These are phyloP conservation scores for Limnephilus marmoratus DNA, from an alignment of 2,888 invertebrate species.

Conservation along the genomic window DNA sequence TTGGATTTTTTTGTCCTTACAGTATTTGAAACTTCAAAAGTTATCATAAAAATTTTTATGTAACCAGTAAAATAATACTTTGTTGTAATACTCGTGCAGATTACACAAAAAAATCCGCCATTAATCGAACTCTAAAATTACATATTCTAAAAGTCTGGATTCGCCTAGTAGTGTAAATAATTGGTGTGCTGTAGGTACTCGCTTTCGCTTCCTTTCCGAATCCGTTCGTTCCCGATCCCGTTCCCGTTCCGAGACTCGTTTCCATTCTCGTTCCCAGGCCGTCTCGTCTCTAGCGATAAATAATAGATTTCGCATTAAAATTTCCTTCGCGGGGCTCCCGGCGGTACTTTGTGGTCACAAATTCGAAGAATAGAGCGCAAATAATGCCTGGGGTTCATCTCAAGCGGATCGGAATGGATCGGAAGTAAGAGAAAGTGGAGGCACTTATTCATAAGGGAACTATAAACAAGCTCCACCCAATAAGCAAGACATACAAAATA, in stretches of 20 bases:
- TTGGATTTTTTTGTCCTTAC: no score
- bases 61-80: background rate
- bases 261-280: background rate
- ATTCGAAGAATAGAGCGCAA: conserved; percentile 63
- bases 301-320: conserved; percentile 66
- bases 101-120: conserved; percentile 14
- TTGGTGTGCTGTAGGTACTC: conserved; percentile 20
- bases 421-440: conserved; percentile 4
- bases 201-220: background rate
- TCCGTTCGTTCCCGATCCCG: background rate
- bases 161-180: conserved; percentile 41
- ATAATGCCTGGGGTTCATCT: conserved; percentile 54
- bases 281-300: conserved; percentile 54
- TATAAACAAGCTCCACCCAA: background rate
- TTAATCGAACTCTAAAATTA: conserved; percentile 36
- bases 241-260: conserved; percentile 20
- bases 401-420: background rate
- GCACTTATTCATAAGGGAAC: background rate
- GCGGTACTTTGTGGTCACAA: conserved; percentile 63
- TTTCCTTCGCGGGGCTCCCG: conserved; percentile 60
- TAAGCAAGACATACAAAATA: background rate
- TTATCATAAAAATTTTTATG: background rate
- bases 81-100: background rate
- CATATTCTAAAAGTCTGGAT: conserved; percentile 35
- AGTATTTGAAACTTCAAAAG: no score